Conservation (phyloP, 2,113 vertebrate genomes). For the Balaenoptera acutorostrata region DNA sequence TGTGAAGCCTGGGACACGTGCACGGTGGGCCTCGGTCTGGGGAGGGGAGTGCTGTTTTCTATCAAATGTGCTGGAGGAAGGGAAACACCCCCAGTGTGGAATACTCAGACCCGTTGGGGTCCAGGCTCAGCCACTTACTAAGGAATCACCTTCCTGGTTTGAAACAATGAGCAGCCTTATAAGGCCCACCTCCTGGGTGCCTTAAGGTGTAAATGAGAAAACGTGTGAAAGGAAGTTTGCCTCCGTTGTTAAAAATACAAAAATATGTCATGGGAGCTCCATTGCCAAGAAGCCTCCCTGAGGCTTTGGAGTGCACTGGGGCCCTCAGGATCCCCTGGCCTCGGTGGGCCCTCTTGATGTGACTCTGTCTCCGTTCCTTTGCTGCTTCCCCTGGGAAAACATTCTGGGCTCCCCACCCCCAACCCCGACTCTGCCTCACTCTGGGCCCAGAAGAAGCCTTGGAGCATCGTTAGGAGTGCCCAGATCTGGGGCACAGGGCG, state of each 20-base stretch:
- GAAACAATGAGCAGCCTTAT: not conserved
- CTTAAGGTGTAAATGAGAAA: not conserved
- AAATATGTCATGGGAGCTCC: not conserved
- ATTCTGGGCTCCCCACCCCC: not conserved
- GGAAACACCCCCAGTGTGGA: not conserved
- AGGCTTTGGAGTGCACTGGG: not conserved
- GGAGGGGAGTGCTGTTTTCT: not conserved
- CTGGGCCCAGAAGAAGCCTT: not conserved
- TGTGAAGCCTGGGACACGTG: not conserved
- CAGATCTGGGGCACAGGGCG: no score
- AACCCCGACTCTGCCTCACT: not conserved
- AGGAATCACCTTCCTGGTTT: not conserved
- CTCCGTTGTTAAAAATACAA: not conserved
- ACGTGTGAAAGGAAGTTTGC: not conserved
- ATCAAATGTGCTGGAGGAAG: not conserved
- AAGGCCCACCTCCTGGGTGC: not conserved
- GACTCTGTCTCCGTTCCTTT: not conserved
- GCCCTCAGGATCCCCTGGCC: no score
- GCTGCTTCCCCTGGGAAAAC: not conserved
- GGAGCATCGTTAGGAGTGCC: not conserved
- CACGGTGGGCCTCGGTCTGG: rapidly evolving
- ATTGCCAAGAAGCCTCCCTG: not conserved
- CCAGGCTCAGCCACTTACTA: not conserved
- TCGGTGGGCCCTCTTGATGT: rapidly evolving
- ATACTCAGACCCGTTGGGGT: not conserved